phyloP scores from a whole-genome alignment of 2,797 vertebrate genomes.

The Sphenodon punctatus region DNA sequence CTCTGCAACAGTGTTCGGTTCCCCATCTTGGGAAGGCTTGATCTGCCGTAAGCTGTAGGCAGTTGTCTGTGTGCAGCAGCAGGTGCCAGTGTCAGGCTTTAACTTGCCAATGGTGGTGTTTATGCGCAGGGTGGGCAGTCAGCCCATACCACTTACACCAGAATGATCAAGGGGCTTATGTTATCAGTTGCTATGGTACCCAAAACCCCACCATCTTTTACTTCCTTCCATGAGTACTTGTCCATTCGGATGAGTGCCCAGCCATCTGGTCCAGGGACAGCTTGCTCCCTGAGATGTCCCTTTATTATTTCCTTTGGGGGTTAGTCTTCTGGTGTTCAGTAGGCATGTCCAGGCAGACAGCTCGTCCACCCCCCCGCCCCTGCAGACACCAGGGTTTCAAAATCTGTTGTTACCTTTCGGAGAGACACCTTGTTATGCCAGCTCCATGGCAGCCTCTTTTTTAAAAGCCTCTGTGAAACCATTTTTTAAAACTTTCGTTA shows the following conservation, averaged over 20 bases:
- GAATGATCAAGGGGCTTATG: not conserved
- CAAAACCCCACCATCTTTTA: not conserved
- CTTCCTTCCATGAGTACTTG: not conserved
- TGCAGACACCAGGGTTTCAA: rapidly evolving
- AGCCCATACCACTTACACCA: not conserved
- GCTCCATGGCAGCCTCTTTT: not conserved
- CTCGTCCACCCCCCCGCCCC: not conserved
- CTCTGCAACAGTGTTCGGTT: not conserved
- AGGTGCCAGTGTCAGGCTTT: not conserved
- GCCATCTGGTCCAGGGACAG: slow-evolving; percentile 38
- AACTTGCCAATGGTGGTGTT: not conserved
- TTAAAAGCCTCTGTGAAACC: too few species aligned
- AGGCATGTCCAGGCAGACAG: not conserved
- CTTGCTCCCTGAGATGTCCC: not conserved
- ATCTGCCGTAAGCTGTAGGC: not conserved
- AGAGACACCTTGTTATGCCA: not conserved
- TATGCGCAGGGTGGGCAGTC: not conserved
- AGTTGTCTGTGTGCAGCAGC: not conserved
- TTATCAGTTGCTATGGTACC: slow-evolving; percentile 1
- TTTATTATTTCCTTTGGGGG: not conserved
- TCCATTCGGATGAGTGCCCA: not conserved
- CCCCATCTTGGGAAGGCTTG: not conserved
- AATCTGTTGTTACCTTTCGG: not conserved
- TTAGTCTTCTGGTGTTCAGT: not conserved
- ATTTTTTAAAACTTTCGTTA: rapidly evolving